Evolutionary conservation across 2,113 vertebrate species (phyloP), one percentile per base, ranked within the genome.

Genomic region (Psilopogon haemacephalus): DNA sequence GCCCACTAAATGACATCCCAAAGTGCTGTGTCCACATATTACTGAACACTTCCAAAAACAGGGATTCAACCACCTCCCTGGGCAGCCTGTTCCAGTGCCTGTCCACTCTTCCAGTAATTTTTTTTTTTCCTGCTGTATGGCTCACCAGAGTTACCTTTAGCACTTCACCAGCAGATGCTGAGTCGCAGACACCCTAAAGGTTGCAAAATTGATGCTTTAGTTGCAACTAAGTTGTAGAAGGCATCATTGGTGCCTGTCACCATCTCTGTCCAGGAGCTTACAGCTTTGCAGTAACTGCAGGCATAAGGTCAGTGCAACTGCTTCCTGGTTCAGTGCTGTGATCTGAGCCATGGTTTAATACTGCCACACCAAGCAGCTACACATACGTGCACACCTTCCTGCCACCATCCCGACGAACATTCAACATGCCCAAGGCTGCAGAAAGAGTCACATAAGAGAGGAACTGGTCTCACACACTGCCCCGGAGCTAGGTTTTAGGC

Each of bases 371-470:
- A 35, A 84, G 63, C 1, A 5, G 30, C 27, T 46, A 55, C 30
- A 42, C 2, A 7, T 1, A 79, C 19, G 33, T 77, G 56, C 23
- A 46, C 4, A 60, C 0, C 0, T 35, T 55, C n/a, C 62, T 58
- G 58, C n/a, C 38, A 56, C 1, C 0, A 56, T 9, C 33, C 81
- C 75, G 28, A 21, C 65, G 50, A 74, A 12, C 18, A 63, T 3
- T 40, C 59, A 15, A 67, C 68, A 59, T 27, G 27, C 42, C 40
- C 26, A 2, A 4, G 46, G 72, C 11, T 46, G 48, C 76, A 93
- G 44, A 55, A 55, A 83, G 23, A 32, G 26, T 40, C 64, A n/a
- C 55, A 70, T 44, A 59, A 81, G 56, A 19, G 5, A n/a, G 46
- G 46, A 70, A 21, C 9, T 0, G 1, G 38, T 55, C 74, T 84